phyloP scores from a whole-genome alignment of 2,113 vertebrate genomes.

The Thunnus maccoyii region DNA sequence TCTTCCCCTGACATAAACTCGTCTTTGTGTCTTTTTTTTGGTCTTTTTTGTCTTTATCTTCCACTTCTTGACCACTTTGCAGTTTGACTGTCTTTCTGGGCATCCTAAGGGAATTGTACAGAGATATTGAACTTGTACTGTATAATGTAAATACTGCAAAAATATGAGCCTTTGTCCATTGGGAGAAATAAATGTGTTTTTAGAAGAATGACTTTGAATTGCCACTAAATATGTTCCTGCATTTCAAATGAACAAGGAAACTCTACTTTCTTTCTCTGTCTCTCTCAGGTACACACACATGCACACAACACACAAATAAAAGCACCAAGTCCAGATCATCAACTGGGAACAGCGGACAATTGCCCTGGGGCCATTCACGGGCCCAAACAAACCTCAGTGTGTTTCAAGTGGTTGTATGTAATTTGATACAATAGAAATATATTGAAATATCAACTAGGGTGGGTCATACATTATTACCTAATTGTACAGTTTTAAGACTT shows the following conservation, averaged over 20 bases:
- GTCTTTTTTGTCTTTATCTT: slow-evolving; percentile 44
- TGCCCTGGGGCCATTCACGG: no score
- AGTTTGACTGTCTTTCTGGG: slow-evolving; percentile 33
- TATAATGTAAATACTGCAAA: slow-evolving; percentile 82
- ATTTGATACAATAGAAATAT: no score
- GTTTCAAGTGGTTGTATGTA: no score
- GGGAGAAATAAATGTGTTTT: slow-evolving; percentile 75
- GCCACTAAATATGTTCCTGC: slow-evolving; percentile 12
- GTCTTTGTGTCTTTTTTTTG: slow-evolving; percentile 43
- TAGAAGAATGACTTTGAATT: slow-evolving; percentile 31
- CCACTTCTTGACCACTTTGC: slow-evolving; percentile 39
- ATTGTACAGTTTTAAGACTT: no score
- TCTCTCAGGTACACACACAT: background rate
- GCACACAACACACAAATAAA: no score
- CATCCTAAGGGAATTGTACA: slow-evolving; percentile 63
- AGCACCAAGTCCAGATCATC: no score
- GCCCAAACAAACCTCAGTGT: no score
- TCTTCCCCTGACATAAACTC: slow-evolving; percentile 23
- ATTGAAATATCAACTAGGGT: no score
- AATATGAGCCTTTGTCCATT: slow-evolving; percentile 70
- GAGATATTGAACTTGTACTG: slow-evolving; percentile 64
- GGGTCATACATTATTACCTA: no score
- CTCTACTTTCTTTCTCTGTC: background rate
- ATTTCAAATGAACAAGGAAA: background rate
- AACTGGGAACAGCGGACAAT: no score